Conservation (phyloP, 2,797 vertebrate species). For the Tauraco hartlaubi region DNA sequence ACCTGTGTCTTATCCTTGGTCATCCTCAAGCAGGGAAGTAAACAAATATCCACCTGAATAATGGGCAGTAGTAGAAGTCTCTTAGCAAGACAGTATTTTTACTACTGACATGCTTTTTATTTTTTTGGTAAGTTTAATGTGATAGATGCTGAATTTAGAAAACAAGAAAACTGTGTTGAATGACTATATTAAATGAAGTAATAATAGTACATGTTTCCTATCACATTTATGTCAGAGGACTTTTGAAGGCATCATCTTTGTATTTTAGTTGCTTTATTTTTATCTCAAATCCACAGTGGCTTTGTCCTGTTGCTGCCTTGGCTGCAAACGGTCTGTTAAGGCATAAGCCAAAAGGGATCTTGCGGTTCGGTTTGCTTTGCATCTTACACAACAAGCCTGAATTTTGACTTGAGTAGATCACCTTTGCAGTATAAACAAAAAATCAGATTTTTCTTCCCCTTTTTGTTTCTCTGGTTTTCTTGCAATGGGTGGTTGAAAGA, state of each 20-base stretch:
- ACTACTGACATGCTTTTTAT: neutral
- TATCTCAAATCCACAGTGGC: neutral
- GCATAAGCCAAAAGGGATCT: neutral
- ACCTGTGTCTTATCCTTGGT: neutral
- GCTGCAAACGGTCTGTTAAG: neutral
- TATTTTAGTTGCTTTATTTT: neutral
- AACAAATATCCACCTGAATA: neutral
- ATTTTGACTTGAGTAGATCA: constrained; percentile 20
- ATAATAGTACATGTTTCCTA: neutral
- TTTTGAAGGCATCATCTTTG: neutral
- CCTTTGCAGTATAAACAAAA: neutral
- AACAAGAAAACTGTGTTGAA: neutral
- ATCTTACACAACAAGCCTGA: neutral
- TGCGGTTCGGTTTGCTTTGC: neutral
- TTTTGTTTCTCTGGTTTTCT: constrained; percentile 35
- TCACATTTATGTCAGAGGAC: neutral
- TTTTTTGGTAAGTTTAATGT: neutral
- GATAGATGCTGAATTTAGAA: neutral
- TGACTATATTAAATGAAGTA: neutral
- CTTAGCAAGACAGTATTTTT: neutral
- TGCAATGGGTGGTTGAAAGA: constrained; percentile 37
- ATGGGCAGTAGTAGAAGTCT: neutral
- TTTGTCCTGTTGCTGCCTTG: neutral
- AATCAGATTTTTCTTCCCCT: neutral
- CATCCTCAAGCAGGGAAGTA: neutral